Conservation (phyloP, 2,797 vertebrate genomes). For the Sebastes baramenuke region DNA sequence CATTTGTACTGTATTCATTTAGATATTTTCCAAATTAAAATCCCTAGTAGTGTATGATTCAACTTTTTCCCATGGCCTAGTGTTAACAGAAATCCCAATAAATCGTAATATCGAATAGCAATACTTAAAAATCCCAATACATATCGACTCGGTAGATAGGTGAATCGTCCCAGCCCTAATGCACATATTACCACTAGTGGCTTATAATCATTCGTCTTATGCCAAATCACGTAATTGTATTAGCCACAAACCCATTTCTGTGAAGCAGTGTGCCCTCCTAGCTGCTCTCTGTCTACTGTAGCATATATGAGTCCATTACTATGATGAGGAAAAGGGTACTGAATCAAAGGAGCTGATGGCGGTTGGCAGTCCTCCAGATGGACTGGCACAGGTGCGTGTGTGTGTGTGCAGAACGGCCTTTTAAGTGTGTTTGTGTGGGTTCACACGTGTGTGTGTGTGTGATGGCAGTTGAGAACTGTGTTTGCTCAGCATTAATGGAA, state of each 20-base stretch:
- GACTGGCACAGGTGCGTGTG: not conserved
- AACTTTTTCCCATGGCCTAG: too few relatives aligned
- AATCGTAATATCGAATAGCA: too few relatives aligned
- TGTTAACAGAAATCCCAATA: too few relatives aligned
- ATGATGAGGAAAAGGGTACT: slow-evolving; percentile 37
- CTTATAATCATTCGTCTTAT: not conserved
- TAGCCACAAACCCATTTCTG: not conserved
- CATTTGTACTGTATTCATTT: too few relatives aligned
- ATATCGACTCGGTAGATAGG: too few relatives aligned
- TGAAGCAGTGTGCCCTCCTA: not conserved
- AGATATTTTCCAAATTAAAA: too few relatives aligned
- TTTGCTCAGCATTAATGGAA: not conserved
- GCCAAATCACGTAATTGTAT: not conserved
- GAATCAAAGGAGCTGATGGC: slow-evolving; percentile 37
- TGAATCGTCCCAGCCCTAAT: not conserved
- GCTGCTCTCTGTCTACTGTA: slow-evolving; percentile 1
- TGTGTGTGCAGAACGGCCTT: not conserved
- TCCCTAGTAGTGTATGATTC: too few relatives aligned
- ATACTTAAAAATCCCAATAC: too few relatives aligned
- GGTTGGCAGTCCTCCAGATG: slow-evolving; percentile 23
- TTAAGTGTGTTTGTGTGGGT: not conserved
- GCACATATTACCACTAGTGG: not conserved
- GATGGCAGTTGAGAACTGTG: not conserved
- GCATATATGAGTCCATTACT: slow-evolving; percentile 41
- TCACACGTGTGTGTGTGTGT: not conserved